phyloP scores from a whole-genome alignment of 2,888 invertebrate genomes.

The Iselma pallidipennis region DNA sequence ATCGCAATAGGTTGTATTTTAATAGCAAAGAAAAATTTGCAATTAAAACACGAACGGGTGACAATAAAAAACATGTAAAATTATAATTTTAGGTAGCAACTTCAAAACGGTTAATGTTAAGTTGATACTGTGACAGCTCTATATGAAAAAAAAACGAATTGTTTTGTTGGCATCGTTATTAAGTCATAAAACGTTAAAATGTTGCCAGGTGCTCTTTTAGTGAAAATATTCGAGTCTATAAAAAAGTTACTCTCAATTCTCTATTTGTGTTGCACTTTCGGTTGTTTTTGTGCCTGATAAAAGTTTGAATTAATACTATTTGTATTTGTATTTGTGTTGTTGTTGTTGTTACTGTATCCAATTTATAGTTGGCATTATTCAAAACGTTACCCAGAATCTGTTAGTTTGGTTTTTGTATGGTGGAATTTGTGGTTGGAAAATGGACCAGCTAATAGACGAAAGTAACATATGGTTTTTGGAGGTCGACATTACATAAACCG shows the following conservation, averaged over 20 bases:
- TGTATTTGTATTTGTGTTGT: neutral
- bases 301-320: neutral
- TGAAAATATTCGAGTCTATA: neutral
- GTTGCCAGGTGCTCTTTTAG: neutral
- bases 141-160: neutral
- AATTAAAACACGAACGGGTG: neutral
- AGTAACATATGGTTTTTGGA: no score
- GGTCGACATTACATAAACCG: neutral
- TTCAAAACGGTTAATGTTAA: neutral
- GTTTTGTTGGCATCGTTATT: neutral
- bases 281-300: no score
- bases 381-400: neutral
- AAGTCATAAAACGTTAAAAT: neutral
- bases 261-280: neutral
- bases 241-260: neutral
- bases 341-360: neutral
- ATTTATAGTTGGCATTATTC: neutral
- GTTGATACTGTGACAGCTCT: neutral
- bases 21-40: neutral
- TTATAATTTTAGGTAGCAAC: neutral
- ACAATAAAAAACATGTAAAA: neutral
- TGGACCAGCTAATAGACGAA: no score
- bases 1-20: neutral
- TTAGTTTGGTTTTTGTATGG: neutral
- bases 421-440: neutral